Base-by-base conservation (phyloP, 2,888 invertebrate genomes). In the Deroplatys truncata region DNA sequence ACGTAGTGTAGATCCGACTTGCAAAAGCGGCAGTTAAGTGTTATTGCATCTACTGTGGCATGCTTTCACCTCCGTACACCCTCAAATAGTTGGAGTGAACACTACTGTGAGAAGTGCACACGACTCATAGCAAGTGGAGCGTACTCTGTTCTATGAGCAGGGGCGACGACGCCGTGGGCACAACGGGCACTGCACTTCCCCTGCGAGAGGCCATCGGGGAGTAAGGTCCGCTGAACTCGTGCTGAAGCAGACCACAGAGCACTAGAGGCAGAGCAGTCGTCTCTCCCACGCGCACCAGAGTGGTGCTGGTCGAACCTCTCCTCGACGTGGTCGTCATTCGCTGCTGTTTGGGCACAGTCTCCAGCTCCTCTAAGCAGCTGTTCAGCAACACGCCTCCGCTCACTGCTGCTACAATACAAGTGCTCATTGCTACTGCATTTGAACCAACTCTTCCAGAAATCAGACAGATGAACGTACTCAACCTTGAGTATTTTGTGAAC, bases 231-330 rank as follows among this genome's bases (percentile, higher is more conserved):
- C 88, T 84, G 87, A 89, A 89, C 56, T 89, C 89, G 82, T 89
- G 82, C 84, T 92, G 92, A 91, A 94, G 91, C 82, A 94, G 92
- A 89, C 94, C 94, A 90, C 94, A 94, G 72, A 94, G 92, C 91
- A 94, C 94, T 31, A 94, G 92, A 89, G 94, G 94, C 91, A 94
- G 93, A 88, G 93, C 93, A 86, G 93, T 92, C 49, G 93, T 92
- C 91, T 93, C 93, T 90, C 92, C 92, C 90, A 93, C 92, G 89
- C 91, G 91, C 88, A 92, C 91, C 72, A 92, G 90, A 84, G 91
- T 91, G 25, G 92, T 90, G 88, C 90, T 89, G 16, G 85, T 49
- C 90, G 91, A 84, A 88, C 90, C 84, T 87, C 86, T 86, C 29
- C 89, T 84, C 56, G 56, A 72, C 25, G 56, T 9, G 43, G 43